Evolutionary conservation across 2,888 invertebrate species (phyloP), one percentile per base, ranked within the genome.

Genomic region (Apantesis nais): DNA sequence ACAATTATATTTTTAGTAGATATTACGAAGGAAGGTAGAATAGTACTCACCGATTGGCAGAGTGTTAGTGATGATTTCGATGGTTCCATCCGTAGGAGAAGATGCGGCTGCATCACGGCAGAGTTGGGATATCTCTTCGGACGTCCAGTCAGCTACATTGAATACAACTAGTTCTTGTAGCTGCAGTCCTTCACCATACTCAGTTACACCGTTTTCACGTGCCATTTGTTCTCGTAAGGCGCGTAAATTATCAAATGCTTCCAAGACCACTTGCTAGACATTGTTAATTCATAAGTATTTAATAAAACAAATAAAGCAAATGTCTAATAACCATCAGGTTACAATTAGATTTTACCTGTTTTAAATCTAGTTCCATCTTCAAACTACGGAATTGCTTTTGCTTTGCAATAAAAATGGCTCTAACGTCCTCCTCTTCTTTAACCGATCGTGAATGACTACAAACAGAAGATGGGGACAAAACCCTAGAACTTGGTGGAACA

Each of bases 351-450:
- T 12, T 25, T 52, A 94, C 95, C 88, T 95, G 95, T 85, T 93
- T 94, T 44, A 94, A 75, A 81, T 95, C 94, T n/a, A 95, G 82
- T 73, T 94, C 94, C 77, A 90, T 94, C 77, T 94, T 95, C 89
- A 94, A 81, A 31, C 71, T 75, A 34, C 88, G 87, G 77, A 92
- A 94, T 81, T 91, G 87, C 75, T 86, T 88, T 62, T 91, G 88
- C 76, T 91, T 94, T 22, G 77, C 74, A 12, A 73, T 71, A 70
- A 87, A 93, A 7, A 82, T 73, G 1, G 86, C 75, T 82, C 88
- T 90, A 5, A 93, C 76, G 52, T 91, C 89, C 5, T 87, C 86
- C 11, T 88, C 86, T n/a, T 89, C 86, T 41, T 83, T 85, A 4
- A 64, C 67, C 8, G 74, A 71, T 25, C 68, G 74, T 34, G 74